Percentiles rank a stretch among this genome's conserved stretches.
These are phyloP conservation scores for Mactromeris polynyma DNA, from an alignment of 2,888 invertebrate genomes.

Conservation along the genomic window DNA sequence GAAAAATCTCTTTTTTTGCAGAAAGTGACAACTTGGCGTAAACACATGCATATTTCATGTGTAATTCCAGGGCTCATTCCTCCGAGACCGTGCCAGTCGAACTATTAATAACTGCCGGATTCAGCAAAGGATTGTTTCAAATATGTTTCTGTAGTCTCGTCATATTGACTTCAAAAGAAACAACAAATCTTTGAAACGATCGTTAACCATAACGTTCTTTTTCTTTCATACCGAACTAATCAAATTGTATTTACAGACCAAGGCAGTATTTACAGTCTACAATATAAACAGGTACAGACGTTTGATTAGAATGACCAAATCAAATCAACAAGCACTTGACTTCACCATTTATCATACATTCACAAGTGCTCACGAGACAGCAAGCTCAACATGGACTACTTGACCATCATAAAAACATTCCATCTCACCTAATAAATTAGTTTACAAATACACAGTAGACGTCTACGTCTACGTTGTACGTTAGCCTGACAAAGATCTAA, in stretches of 20 bases:
- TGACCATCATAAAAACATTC: background rate
- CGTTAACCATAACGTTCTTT: background rate
- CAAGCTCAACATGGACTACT: background rate
- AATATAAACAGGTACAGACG: background rate
- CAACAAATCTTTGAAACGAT: background rate
- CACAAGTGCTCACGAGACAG: background rate
- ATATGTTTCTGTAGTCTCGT: background rate
- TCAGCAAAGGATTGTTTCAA: background rate
- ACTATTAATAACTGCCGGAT: background rate
- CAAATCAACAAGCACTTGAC: background rate
- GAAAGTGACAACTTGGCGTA: background rate
- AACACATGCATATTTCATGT: background rate
- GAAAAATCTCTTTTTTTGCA: background rate
- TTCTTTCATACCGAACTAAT: background rate
- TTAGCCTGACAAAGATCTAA: too few species aligned
- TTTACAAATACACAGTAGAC: too few species aligned
- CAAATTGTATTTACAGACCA: background rate
- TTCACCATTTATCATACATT: background rate
- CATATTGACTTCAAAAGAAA: background rate
- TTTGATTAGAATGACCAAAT: background rate
- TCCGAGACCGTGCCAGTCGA: background rate
- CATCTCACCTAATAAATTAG: too few species aligned
- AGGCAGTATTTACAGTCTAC: background rate
- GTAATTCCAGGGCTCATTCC: background rate
- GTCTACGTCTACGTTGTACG: too few species aligned